Evolutionary conservation across 2,888 invertebrate species (phyloP).

Genomic region (Phrixothrix hirtus): DNA sequence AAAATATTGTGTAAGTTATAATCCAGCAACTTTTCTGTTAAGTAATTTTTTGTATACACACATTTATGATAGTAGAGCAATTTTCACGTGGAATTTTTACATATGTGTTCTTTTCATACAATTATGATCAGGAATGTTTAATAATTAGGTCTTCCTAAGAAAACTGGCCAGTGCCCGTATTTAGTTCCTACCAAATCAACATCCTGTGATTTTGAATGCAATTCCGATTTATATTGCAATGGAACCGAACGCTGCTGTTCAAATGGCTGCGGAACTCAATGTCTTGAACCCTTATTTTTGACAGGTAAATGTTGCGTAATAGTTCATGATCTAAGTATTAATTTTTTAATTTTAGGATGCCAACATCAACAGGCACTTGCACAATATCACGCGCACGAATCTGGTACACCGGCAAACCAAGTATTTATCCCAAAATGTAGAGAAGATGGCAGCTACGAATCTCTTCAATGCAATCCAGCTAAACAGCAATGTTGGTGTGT

Average conservation of each 20-base stretch:
- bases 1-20: no score
- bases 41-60: no score
- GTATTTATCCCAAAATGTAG: conserved; percentile 76
- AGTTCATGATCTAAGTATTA: neutral
- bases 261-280: conserved; percentile 85
- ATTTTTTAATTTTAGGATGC: conserved; percentile 58
- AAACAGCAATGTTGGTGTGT: conserved; percentile 82
- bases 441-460: conserved; percentile 69
- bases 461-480: conserved; percentile 72
- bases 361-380: conserved; percentile 63
- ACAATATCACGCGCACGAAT: conserved; percentile 69
- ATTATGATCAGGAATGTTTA: neutral
- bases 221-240: conserved; percentile 75
- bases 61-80: no score
- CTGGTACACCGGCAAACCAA: conserved; percentile 75
- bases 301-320: conserved; percentile 54
- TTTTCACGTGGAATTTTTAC: no score
- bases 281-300: conserved; percentile 72
- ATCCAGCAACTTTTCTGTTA: no score
- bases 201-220: conserved; percentile 77
- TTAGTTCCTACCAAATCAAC: conserved; percentile 70
- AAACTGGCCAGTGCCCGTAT: conserved; percentile 82
- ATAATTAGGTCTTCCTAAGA: conserved; percentile 64
- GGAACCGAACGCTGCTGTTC: conserved; percentile 77
- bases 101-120: no score